Base-by-base conservation (phyloP, 2,113 vertebrate genomes). In the Podarcis raffonei region DNA sequence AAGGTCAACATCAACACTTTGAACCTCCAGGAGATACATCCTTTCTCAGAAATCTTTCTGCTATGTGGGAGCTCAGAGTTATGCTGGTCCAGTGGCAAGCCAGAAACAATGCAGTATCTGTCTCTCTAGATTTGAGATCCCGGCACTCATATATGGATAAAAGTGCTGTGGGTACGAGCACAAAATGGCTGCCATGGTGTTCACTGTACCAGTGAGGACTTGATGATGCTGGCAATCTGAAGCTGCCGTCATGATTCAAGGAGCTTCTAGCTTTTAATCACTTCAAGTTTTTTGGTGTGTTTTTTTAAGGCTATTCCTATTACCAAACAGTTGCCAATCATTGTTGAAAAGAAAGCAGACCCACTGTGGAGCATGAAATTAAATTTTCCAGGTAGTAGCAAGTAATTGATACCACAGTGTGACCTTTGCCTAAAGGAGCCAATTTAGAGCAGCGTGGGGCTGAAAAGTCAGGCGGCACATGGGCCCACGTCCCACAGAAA, bases 361-460 rank as follows among this genome's bases (percentile, higher is more conserved):
- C 96, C 89, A 90, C 94, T 95, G 90, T 89, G 81, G 90, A 87
- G 96, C 96, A 95, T 96, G 95, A 97, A 97, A 97, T 97, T 95
- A 94, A 95, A 95, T 95, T 97, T 97, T 97, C 93, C 94, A 96
- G 96, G 95, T 96, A 96, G 94, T 93, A 94, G 91, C 90, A 92
- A 95, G 95, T 96, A 97, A 97, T 96, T 96, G 96, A 96, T 94
- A 95, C 94, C 80, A 30, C 83, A 85, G 87, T 83, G 85, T 95
- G 96, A 96, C 96, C 96, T 96, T 93, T 95, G 92, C 93, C 91
- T 88, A 32, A 25, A 72, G 88, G 89, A 89, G 91, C 79, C 93
- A 89, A 86, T 95, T 96, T 93, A 89, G 90, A 90, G 83, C 81
- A 2, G 0, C 27, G 3, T 66, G 72, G 65, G 92, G 86, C 42